These are phyloP conservation scores for Stichodactyla mertensii DNA, from an alignment of 64 coral and sea anemone genomes.

Conservation along the genomic window DNA sequence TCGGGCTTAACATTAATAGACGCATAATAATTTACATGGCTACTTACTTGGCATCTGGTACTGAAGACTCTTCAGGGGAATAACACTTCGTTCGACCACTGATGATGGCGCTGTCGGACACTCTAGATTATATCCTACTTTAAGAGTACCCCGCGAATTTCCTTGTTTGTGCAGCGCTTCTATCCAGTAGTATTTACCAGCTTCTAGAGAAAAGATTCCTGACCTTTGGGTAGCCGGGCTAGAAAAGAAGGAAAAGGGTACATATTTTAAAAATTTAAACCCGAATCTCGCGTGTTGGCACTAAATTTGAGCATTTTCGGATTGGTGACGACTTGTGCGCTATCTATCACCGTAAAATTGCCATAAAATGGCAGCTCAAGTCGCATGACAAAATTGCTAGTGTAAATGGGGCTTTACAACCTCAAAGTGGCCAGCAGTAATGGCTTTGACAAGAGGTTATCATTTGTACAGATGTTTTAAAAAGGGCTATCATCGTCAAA, in stretches of 20 bases:
- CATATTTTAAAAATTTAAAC: neutral
- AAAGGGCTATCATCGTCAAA: too few relatives aligned
- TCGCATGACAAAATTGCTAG: too few relatives aligned
- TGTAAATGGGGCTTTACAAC: too few relatives aligned
- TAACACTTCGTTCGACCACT: conserved; percentile 41
- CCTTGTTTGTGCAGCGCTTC: conserved; percentile 87
- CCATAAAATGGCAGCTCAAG: too few relatives aligned
- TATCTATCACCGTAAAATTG: too few relatives aligned
- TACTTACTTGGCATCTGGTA: conserved; percentile 88
- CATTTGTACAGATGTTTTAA: too few relatives aligned
- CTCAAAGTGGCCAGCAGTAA: too few relatives aligned
- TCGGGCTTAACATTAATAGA: too few relatives aligned
- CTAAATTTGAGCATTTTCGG: too few relatives aligned
- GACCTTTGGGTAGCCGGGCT: conserved; percentile 62
- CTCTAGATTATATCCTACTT: conserved; percentile 69
- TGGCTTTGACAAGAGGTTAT: too few relatives aligned
- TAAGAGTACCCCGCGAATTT: conserved; percentile 34
- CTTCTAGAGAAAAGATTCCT: conserved; percentile 51
- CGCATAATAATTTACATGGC: neutral
- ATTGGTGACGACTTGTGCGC: too few relatives aligned
- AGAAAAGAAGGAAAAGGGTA: neutral
- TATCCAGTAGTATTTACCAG: conserved; percentile 87
- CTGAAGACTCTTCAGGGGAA: conserved; percentile 55
- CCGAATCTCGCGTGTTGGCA: too few relatives aligned
- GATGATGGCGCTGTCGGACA: conserved; percentile 46